Conservation (phyloP, 2,797 vertebrate genomes). For the Enteromius argenteus region DNA sequence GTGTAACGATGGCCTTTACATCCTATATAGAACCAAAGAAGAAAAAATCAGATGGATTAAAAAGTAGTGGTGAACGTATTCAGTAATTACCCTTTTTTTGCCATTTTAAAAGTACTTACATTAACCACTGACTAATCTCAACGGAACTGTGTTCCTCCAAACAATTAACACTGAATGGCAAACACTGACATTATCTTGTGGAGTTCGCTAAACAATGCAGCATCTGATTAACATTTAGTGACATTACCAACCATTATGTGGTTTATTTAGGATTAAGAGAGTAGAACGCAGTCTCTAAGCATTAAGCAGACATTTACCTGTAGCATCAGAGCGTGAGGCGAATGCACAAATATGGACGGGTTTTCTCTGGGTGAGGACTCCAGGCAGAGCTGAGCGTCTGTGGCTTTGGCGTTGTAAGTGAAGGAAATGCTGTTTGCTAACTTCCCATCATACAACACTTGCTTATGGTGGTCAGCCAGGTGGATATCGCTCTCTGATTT, state of each 20-base stretch:
- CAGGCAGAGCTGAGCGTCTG: constrained; percentile 94
- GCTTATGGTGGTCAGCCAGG: constrained; percentile 92
- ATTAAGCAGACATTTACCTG: constrained; percentile 80
- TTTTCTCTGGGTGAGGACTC: constrained; percentile 95
- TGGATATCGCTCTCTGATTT: constrained; percentile 96
- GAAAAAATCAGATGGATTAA: constrained; percentile 4
- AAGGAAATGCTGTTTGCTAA: constrained; percentile 90
- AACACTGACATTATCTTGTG: constrained; percentile 29
- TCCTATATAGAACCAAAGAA: constrained; percentile 78
- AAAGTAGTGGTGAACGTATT: not conserved
- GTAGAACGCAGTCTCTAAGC: not conserved
- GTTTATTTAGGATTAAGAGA: constrained; percentile 15
- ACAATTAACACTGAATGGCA: constrained; percentile 33
- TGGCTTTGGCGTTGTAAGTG: constrained; percentile 95
- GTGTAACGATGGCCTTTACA: constrained; percentile 94
- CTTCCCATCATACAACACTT: constrained; percentile 91
- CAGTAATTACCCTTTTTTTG: not conserved
- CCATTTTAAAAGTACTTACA: constrained; percentile 8
- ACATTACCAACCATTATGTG: not conserved
- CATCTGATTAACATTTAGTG: constrained; percentile 37
- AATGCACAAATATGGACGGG: constrained; percentile 95
- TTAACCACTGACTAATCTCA: not conserved
- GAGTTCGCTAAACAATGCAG: constrained; percentile 10
- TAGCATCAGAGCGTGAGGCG: constrained; percentile 96
- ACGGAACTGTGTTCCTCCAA: not conserved